Evolutionary conservation across 2,888 invertebrate genomes (phyloP).

Genomic region (Tenthredo mesomela): DNA sequence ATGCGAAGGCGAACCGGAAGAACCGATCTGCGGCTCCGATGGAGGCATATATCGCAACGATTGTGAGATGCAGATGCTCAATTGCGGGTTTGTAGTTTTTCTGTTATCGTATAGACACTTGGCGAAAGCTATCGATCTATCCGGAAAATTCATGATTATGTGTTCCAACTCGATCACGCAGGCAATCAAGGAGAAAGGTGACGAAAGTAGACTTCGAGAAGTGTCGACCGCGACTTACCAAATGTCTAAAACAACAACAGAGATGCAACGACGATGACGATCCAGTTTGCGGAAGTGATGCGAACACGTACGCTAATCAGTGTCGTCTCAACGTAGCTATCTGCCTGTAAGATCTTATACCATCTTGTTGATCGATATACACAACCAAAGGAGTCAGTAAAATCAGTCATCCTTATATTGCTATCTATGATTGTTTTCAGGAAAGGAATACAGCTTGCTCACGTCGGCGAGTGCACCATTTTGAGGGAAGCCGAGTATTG

Average conservation of each 20-base stretch:
- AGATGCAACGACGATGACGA: constrained; percentile 84
- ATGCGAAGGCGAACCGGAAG: constrained; percentile 86
- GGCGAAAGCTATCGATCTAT: neutral
- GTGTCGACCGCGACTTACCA: constrained; percentile 86
- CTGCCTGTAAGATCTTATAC: constrained; percentile 85
- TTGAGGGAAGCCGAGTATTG: constrained; percentile 84
- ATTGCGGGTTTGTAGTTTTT: constrained; percentile 88
- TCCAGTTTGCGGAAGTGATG: constrained; percentile 94
- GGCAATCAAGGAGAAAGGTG: constrained; percentile 81
- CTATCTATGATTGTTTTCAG: constrained; percentile 77
- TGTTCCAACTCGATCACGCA: constrained; percentile 53
- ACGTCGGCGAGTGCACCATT: constrained; percentile 91
- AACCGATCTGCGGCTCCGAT: constrained; percentile 92
- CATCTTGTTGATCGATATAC: neutral
- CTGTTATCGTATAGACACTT: neutral
- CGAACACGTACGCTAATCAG: constrained; percentile 90
- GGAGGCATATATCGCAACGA: constrained; percentile 93
- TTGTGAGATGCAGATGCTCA: constrained; percentile 93
- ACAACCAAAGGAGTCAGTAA: neutral
- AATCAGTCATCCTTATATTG: constrained; percentile 9
- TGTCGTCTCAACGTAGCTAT: constrained; percentile 91
- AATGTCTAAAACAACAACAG: constrained; percentile 87
- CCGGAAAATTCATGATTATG: neutral
- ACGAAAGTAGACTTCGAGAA: constrained; percentile 89
- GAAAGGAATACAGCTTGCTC: constrained; percentile 92